Base-by-base conservation (phyloP, 2,888 invertebrate genomes). In the Orchestes rusci region DNA sequence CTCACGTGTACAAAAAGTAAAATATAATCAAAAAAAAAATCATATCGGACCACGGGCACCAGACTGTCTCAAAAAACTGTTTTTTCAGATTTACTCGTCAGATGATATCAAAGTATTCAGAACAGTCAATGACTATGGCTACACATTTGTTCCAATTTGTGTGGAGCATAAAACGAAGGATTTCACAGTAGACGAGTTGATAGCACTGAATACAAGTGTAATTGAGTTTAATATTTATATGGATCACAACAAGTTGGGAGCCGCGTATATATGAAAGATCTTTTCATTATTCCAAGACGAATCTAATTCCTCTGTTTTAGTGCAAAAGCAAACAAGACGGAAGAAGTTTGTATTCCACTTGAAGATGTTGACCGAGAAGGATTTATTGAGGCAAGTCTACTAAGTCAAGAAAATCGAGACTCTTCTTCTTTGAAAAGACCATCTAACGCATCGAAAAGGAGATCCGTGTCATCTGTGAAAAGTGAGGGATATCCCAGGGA, bases 141-240 rank as follows among this genome's bases (percentile, higher is more conserved):
- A 43, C 13, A 52, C 51, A 12, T 60, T 57, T 56, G 53, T 57
- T 10, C 59, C 59, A 1, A 38, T 60, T 8, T 53, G 51, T 39
- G 18, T 61, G 1, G 49, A 56, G 39, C 59, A 61, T 38, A 43
- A 44, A 10, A 4, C 57, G 7, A 45, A 53, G 7, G 43, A 48
- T 31, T 35, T 61, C 28, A 27, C 36, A 1, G 39, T 39, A 28
- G 54, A 53, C 2, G 57, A 58, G 8, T 32, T 59, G 15, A 43
- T 53, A 28, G 18, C 10, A 7, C 48, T 56, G n/a, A 50, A 50
- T 12, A 30, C 49, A 7, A 36, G 46, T 31, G 48, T 55, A 4
- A 45, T 59, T 3, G 50, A 58, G 10, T 54, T 59, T 43, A 29
- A 46, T 3, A 17, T 59, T 8, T 49, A 31, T 13, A 30, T 39